Conservation (phyloP, 2,888 invertebrate genomes). For the Andrena hattorfiana region DNA sequence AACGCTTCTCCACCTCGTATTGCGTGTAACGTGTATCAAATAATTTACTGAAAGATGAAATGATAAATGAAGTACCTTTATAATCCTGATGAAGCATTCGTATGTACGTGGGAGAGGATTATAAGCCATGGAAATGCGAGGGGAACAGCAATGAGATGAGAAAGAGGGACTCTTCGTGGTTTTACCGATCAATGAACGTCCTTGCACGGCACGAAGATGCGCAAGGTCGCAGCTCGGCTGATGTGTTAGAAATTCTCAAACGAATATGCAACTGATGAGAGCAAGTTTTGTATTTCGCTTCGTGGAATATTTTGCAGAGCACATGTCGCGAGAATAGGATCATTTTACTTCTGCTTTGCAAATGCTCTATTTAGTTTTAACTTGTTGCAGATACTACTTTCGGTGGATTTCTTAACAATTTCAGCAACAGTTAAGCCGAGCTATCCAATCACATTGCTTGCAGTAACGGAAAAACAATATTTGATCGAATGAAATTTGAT, state of each 20-base stretch:
- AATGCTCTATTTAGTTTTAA: too few relatives aligned
- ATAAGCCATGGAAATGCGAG: background rate
- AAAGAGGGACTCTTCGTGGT: constrained; percentile 38
- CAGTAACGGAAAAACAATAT: too few relatives aligned
- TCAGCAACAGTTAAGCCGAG: too few relatives aligned
- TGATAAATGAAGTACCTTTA: background rate
- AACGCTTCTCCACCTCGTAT: too few relatives aligned
- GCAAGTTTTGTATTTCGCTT: constrained; percentile 8
- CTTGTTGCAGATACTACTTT: too few relatives aligned
- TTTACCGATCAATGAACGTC: constrained; percentile 64
- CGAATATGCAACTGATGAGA: background rate
- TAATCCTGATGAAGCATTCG: background rate
- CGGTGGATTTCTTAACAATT: too few relatives aligned
- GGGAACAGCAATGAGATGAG: constrained; percentile 9
- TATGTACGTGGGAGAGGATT: constrained; percentile 5
- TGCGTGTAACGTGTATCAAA: too few relatives aligned
- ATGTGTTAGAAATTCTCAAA: constrained; percentile 53
- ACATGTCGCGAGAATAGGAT: too few relatives aligned
- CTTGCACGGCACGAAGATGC: constrained; percentile 55
- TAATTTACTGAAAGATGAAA: background rate
- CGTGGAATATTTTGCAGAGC: too few relatives aligned
- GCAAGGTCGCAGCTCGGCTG: constrained; percentile 52
- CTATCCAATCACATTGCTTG: too few relatives aligned
- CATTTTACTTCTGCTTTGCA: too few relatives aligned
- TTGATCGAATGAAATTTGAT: too few relatives aligned